Evolutionary conservation across 2,888 invertebrate genomes (phyloP).

Genomic region (Microctonus brassicae): DNA sequence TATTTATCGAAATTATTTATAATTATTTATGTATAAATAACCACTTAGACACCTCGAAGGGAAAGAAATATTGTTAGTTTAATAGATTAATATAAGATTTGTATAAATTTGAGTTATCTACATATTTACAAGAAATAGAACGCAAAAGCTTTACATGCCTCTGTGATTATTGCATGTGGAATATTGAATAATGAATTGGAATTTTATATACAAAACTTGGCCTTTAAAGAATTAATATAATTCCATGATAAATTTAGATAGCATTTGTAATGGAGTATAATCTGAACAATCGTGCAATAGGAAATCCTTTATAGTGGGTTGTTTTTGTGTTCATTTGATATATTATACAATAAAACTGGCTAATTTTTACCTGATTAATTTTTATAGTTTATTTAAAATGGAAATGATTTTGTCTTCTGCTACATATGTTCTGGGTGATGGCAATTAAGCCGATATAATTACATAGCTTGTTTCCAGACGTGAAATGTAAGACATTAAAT

Average conservation of each 20-base stretch:
- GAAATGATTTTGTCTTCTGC: conserved; percentile 61
- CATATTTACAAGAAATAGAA: conserved; percentile 64
- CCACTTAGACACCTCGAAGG: conserved; percentile 28
- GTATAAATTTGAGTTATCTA: conserved; percentile 52
- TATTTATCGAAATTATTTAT: conserved; percentile 2
- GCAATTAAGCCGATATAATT: not conserved
- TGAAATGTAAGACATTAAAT: not conserved
- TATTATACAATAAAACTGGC: conserved; percentile 33
- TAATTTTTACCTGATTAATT: not conserved
- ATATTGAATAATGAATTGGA: conserved; percentile 50
- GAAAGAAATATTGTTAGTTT: not conserved
- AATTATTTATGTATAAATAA: conserved; percentile 10
- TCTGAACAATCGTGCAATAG: not conserved
- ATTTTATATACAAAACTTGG: not conserved
- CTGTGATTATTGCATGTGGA: conserved; percentile 46
- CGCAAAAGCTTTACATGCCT: conserved; percentile 46
- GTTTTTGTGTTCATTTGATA: conserved; percentile 36
- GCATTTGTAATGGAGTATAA: not conserved
- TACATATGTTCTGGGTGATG: conserved; percentile 36
- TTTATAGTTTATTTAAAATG: conserved; percentile 32
- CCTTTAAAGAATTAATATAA: not conserved
- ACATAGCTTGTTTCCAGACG: not conserved
- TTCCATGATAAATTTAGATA: too few species aligned
- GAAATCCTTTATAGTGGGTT: not conserved
- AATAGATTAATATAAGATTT: not conserved